These are phyloP conservation scores for Meteorus cinctellus DNA, from an alignment of 2,888 invertebrate species.

Conservation along the genomic window DNA sequence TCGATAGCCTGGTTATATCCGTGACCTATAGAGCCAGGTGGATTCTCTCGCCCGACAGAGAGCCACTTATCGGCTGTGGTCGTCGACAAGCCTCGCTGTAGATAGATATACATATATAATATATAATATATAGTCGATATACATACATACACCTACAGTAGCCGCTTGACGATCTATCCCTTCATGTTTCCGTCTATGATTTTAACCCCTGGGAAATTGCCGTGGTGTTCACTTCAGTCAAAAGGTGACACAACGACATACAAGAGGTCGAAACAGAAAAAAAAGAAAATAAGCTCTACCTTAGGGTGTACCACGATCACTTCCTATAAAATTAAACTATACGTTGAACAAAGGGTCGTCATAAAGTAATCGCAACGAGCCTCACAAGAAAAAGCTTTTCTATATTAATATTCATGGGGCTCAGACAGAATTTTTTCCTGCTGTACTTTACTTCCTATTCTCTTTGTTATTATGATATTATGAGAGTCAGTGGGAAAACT, in stretches of 20 bases:
- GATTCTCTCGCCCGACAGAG: constrained; percentile 38
- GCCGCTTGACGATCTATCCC: neutral
- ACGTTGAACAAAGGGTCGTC: neutral
- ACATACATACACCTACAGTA: neutral
- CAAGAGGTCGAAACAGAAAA: neutral
- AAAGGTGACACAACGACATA: neutral
- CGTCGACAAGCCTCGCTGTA: constrained; percentile 22
- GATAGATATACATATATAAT: neutral
- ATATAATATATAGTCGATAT: neutral
- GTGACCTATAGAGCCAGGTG: constrained; percentile 39
- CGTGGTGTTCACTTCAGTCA: constrained; percentile 5
- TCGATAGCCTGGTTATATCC: constrained; percentile 38
- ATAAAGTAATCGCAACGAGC: neutral
- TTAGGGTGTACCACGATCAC: constrained; percentile 10
- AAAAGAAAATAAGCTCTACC: neutral
- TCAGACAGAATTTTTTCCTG: neutral
- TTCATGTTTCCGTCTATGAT: constrained; percentile 3
- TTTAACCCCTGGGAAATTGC: constrained; percentile 15
- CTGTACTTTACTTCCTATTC: neutral
- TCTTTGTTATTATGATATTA: neutral
- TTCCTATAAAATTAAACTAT: neutral
- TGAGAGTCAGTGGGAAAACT: neutral
- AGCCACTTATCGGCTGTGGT: constrained; percentile 46
- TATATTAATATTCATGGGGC: constrained; percentile 5
- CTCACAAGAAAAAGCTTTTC: neutral